Base-by-base conservation (phyloP, 2,888 invertebrate species). In the Diachrysia chrysitis region DNA sequence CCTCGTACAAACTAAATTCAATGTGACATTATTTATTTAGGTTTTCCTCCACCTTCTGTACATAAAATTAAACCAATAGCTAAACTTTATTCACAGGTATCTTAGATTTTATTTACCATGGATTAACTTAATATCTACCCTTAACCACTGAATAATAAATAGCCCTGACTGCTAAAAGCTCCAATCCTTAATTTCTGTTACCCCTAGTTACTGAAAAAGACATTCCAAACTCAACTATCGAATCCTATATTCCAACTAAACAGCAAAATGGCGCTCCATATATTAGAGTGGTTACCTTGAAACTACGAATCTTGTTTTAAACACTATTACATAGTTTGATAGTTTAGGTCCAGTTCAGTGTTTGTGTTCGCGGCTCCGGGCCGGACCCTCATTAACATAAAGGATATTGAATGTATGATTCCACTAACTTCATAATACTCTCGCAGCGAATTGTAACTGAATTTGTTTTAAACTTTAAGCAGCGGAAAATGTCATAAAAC, bases 291-390 rank as follows among this genome's bases (percentile, higher is more conserved):
- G 57, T 32, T 42, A 37, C 42, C 32, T 56, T 51, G 42, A 48
- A 65, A 78, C 51, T 66, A 57, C n/a, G 19, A 66, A 63, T 64
- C 66, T 66, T 25, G 58, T 55, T 66, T 56, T 53, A 60, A 79
- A 66, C 72, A 58, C 51, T 62, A 70, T 64, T 55, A 42, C 23
- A 10, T 57, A 64, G 66, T 79, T 71, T 74, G 74, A 66, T 80
- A 54, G 66, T 80, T 77, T 74, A 69, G 78, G 74, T 58, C 60
- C 53, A 48, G 53, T 63, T 63, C n/a, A 1, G 57, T 73, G 73
- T 80, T 68, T 76, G 64, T 76, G 51, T 65, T 66, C 42, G 17
- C 64, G 32, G 32, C 35, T 19, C 19, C 48, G 66, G 23, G 32
- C 29, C 9, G n/a, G 21, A 23, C 42, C 29, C 37, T 54, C 48